A percentile compares a stretch with the other conserved stretches of the same genome.
Evolutionary conservation across 1,140 invertebrate species (phyloP).

Genomic region (Calosoma granatense): DNA sequence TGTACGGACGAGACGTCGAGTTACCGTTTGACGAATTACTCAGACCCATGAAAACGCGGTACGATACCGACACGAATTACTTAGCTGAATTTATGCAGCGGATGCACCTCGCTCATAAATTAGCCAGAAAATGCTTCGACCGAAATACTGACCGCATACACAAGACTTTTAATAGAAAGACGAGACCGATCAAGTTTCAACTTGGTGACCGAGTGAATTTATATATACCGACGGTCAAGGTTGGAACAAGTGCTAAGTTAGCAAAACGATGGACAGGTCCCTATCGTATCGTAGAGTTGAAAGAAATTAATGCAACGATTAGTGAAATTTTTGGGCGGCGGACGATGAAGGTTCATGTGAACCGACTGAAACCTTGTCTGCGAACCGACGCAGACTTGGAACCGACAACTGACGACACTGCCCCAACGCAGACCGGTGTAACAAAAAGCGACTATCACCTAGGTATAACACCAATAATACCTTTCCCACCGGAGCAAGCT

Average conservation of each 20-base stretch:
- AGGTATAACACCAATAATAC: no score
- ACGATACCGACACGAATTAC: slow-evolving; percentile 15
- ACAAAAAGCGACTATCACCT: no score
- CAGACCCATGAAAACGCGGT: slow-evolving; percentile 11
- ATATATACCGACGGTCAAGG: slow-evolving; percentile 9
- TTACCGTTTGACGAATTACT: slow-evolving; percentile 18
- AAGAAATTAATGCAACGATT: slow-evolving; percentile 11
- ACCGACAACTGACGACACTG: no score
- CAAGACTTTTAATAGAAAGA: slow-evolving; percentile 10
- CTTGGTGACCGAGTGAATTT: slow-evolving; percentile 14
- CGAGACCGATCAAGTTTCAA: slow-evolving; percentile 5
- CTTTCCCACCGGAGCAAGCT: no score
- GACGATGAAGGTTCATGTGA: slow-evolving; percentile 11
- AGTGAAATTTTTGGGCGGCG: slow-evolving; percentile 8
- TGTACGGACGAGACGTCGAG: slow-evolving; percentile 17
- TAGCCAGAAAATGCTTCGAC: slow-evolving; percentile 5
- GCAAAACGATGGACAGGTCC: slow-evolving; percentile 12
- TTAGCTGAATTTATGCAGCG: slow-evolving; percentile 14
- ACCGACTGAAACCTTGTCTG: slow-evolving; percentile 12
- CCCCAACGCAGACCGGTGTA: no score
- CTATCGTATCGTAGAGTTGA: background rate
- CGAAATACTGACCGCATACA: slow-evolving; percentile 6
- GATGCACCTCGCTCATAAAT: slow-evolving; percentile 13
- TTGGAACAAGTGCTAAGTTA: slow-evolving; percentile 12
- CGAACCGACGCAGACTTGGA: no score